These are phyloP conservation scores for Salmo trutta DNA, from an alignment of 2,797 vertebrate genomes.

Conservation along the genomic window DNA sequence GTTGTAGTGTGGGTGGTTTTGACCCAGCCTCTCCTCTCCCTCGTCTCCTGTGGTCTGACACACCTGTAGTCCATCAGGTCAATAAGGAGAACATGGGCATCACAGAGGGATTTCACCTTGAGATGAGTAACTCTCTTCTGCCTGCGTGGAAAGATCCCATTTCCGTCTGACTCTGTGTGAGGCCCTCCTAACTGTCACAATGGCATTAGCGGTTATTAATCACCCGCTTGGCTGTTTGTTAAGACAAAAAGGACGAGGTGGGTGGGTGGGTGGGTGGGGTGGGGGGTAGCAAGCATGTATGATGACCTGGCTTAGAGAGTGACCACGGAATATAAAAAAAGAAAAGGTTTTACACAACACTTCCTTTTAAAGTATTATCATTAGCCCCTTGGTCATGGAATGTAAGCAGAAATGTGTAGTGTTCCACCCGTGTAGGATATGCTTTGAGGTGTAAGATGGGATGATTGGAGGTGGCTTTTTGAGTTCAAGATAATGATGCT, in stretches of 20 bases:
- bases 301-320: neutral
- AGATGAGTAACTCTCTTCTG: neutral
- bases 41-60: conserved; percentile 47
- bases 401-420: conserved; percentile 39
- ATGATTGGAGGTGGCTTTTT: neutral
- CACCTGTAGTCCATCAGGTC: conserved; percentile 39
- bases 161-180: neutral
- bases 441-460: conserved; percentile 3
- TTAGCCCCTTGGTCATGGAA: conserved; percentile 40
- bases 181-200: conserved; percentile 5
- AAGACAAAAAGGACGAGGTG: neutral
- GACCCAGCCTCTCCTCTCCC: neutral
- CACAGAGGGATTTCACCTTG: conserved; percentile 4
- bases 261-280: neutral
- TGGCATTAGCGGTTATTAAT: neutral
- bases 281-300: neutral
- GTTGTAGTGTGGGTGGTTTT: too few species aligned
- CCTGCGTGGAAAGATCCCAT: conserved; percentile 2
- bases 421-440: conserved; percentile 39
- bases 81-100: conserved; percentile 27
- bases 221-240: neutral
- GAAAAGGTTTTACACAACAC: conserved; percentile 25
- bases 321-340: neutral
- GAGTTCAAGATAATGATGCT: neutral
- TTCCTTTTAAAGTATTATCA: conserved; percentile 42